phyloP scores from a whole-genome alignment of 2,888 invertebrate genomes.

The Busseola fusca region DNA sequence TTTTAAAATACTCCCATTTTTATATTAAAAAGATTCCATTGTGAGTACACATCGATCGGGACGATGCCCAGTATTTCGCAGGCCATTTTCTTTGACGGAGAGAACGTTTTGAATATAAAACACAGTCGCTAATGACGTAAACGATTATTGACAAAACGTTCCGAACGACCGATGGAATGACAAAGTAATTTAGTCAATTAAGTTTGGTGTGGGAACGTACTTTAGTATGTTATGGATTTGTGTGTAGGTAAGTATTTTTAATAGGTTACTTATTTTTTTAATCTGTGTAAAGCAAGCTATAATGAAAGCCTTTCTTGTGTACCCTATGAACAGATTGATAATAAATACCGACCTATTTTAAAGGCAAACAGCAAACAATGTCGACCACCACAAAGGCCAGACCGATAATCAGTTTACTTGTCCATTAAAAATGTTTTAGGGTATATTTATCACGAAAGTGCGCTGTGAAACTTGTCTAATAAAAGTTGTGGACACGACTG shows the following conservation, averaged over 20 bases:
- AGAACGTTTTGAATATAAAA: slow-evolving; percentile 73
- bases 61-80: slow-evolving; percentile 61
- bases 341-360: background rate
- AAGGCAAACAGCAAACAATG: background rate
- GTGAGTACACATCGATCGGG: slow-evolving; percentile 56
- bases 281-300: background rate
- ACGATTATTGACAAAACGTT: slow-evolving; percentile 74
- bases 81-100: slow-evolving; percentile 64
- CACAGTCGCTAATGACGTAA: slow-evolving; percentile 73
- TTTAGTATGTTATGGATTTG: background rate
- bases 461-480: slow-evolving; percentile 57
- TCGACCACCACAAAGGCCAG: background rate
- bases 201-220: slow-evolving; percentile 9
- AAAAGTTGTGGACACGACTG: slow-evolving; percentile 60
- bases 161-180: slow-evolving; percentile 48
- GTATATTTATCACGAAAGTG: slow-evolving; percentile 23
- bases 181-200: slow-evolving; percentile 55
- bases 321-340: background rate
- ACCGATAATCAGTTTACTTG: slow-evolving; percentile 28
- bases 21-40: slow-evolving; percentile 53
- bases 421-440: slow-evolving; percentile 29
- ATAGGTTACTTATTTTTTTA: background rate
- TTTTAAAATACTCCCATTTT: slow-evolving; percentile 39
- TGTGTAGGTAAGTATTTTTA: background rate
- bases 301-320: background rate